Evolutionary conservation across 2,113 vertebrate species (phyloP), one percentile per base, ranked within the genome.

Genomic region (Gymnocephalus cernua): DNA sequence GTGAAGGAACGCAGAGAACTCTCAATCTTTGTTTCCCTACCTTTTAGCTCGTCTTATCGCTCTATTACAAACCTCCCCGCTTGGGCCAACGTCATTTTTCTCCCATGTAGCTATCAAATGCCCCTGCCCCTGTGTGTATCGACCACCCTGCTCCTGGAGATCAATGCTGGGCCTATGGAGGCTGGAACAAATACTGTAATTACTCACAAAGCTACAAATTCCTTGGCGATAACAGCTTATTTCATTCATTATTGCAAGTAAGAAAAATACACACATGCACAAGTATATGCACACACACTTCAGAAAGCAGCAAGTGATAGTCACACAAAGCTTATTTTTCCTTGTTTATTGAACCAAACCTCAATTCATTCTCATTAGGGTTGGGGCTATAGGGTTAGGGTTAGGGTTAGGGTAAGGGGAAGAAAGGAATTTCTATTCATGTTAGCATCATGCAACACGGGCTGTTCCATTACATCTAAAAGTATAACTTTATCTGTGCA

Each of bases 101-200:
- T 93, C 90, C 86, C 83, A 84, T 86, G 82, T 88, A 88, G 90
- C 91, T 92, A 91, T 94, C 89, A 93, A 92, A 90, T 88, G 89
- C 86, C 80, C 88, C 88, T 77, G 74, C 88, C 88, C 88, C 82
- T 86, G 73, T 91, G 91, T 86, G 92, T 95, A 95, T 95, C 87
- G 91, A 94, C 94, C 92, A 88, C 84, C 76, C 58, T 88, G 80
- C 86, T 90, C 85, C 86, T 29, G 68, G 82, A 90, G 93, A 95
- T 95, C 94, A 92, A 95, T 95, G 95, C 90, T 58, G 64, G 70
- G 90, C 93, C 91, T 86, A 94, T 85, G 80, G 89, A 93, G 88
- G 88, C 87, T 87, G 85, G 83, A 93, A 92, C 88, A 94, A 94
- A 95, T 93, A 93, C 89, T 93, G 88, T 93, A 93, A 95, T 95